Evolutionary conservation across 2,113 vertebrate species (phyloP), one percentile per base, ranked within the genome.

Genomic region (Festucalex cinctus): DNA sequence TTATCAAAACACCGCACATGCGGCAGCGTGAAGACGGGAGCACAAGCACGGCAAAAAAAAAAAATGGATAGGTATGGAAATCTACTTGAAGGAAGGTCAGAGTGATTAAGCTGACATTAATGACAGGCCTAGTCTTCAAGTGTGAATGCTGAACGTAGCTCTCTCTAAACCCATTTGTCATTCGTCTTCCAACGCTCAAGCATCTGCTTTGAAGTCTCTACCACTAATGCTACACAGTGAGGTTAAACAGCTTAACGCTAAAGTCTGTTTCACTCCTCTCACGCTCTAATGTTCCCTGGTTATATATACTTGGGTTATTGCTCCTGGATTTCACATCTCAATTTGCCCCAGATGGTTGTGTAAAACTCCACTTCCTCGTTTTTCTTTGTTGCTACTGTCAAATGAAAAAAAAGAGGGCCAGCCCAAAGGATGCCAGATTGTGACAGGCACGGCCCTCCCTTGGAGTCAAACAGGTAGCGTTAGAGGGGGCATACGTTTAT

Each of bases 71-170:
- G 90, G 91, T 91, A 89, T 91, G 90, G 85, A 90, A 91, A 90
- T 90, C 84, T 84, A 85, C 71, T 84, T 87, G 86, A 90, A 87
- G 86, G 90, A 91, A 89, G 91, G 91, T 91, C 90, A 91, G 85
- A 87, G 90, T 88, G 88, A 92, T 93, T 93, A 93, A 91, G 88
- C 83, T 82, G 88, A 89, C 87, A 84, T 88, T 91, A 90, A 88
- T 89, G 90, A 91, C 88, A 89, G 82, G 86, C 83, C 83, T 71
- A 84, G 83, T 88, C 84, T 88, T 89, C 75, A 82, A 82, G 79
- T 70, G 84, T 86, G 86, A 90, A 87, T 77, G 86, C 86, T 86
- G 86, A 72, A 79, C 77, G 75, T 78, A 71, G 85, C 84, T 65
- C 77, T 78, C 82, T 86, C 80, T 85, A 85, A 88, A 87, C 78